phyloP scores from a whole-genome alignment of 2,888 invertebrate genomes.

The Ferdinandea cuprea region DNA sequence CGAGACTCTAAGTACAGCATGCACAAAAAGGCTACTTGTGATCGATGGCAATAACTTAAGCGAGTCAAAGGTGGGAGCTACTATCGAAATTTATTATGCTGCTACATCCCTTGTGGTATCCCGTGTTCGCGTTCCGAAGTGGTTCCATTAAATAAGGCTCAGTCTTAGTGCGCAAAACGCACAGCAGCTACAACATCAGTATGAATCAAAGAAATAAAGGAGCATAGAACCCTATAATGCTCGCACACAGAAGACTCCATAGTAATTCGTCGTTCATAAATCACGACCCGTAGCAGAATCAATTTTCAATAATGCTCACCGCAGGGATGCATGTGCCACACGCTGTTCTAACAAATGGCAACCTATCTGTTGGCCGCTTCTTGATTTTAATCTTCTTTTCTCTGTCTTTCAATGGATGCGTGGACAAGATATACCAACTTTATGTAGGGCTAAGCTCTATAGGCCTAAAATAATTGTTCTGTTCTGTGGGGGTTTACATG shows the following conservation, averaged over 20 bases:
- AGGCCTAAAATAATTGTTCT: conserved; percentile 63
- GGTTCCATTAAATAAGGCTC: conserved; percentile 42
- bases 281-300: conserved; percentile 75
- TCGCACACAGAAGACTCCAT: conserved; percentile 52
- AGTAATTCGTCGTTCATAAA: conserved; percentile 74
- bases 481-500: conserved; percentile 62
- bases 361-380: conserved; percentile 76
- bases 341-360: conserved; percentile 77
- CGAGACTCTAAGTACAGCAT: background rate
- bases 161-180: conserved; percentile 28
- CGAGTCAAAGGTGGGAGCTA: conserved; percentile 71
- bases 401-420: conserved; percentile 47
- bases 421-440: conserved; percentile 15
- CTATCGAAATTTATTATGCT: conserved; percentile 70
- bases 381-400: conserved; percentile 76
- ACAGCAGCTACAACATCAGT: conserved; percentile 63
- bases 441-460: conserved; percentile 13
- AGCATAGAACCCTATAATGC: conserved; percentile 34
- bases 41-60: conserved; percentile 70
- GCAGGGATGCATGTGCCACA: conserved; percentile 76
- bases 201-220: conserved; percentile 36
- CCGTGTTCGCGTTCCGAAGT: conserved; percentile 5
- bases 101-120: conserved; percentile 25
- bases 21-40: conserved; percentile 30
- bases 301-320: conserved; percentile 77